Percentiles rank a stretch among this genome's conserved stretches.
Conservation (phyloP, 2,888 invertebrate genomes). For the Drosophila anceps region DNA sequence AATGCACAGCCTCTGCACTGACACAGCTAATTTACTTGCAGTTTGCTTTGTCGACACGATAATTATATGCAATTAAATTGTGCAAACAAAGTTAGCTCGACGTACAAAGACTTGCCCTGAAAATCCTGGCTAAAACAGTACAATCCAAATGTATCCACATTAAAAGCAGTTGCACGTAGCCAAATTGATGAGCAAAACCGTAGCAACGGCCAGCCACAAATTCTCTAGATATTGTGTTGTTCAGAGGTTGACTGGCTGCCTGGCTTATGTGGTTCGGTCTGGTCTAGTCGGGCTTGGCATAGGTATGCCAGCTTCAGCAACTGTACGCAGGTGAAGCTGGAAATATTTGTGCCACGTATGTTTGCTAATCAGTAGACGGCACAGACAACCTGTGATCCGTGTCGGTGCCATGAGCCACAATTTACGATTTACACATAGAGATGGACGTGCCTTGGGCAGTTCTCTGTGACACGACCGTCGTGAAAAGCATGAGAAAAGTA, state of each 20-base stretch:
- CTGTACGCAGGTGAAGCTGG: conserved; percentile 14
- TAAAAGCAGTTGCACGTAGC: conserved; percentile 55
- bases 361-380: conserved; percentile 50
- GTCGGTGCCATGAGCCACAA: conserved; percentile 11
- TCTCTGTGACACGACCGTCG: conserved; percentile 1
- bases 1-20: neutral
- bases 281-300: neutral
- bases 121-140: conserved; percentile 25
- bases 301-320: neutral
- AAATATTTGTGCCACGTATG: conserved; percentile 34
- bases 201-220: conserved; percentile 29
- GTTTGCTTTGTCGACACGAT: conserved; percentile 65
- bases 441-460: neutral
- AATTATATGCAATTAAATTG: conserved; percentile 70
- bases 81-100: conserved; percentile 50
- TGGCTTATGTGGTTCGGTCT: neutral
- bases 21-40: conserved; percentile 37
- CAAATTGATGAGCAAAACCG: conserved; percentile 49
- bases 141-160: conserved; percentile 41
- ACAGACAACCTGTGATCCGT: conserved; percentile 27
- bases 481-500: neutral
- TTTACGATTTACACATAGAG: conserved; percentile 8
- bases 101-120: conserved; percentile 11
- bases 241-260: conserved; percentile 18
- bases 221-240: conserved; percentile 42